Evolutionary conservation across 2,113 vertebrate species (phyloP).

Genomic region (Prinia subflava): DNA sequence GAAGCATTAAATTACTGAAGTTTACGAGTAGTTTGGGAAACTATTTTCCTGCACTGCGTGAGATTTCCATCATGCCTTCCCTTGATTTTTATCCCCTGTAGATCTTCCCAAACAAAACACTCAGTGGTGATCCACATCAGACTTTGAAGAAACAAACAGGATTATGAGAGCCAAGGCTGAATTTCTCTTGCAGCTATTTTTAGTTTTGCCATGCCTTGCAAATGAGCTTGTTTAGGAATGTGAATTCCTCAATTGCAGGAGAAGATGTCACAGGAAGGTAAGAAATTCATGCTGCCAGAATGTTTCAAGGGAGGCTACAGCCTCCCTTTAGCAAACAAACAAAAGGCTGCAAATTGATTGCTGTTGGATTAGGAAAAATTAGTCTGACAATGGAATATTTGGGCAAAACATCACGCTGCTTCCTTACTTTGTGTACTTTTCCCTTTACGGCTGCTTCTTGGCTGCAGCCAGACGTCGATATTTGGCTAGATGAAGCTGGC

Average conservation of each 20-base stretch:
- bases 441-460: neutral
- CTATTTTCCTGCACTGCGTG: neutral
- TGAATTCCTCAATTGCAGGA: neutral
- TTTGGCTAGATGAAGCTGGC: neutral
- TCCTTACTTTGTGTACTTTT: neutral
- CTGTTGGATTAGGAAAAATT: neutral
- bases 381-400: neutral
- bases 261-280: neutral
- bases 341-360: neutral
- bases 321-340: neutral
- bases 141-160: neutral
- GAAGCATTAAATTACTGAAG: neutral
- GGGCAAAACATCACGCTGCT: neutral
- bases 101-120: neutral
- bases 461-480: neutral
- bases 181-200: neutral
- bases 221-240: neutral
- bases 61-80: neutral
- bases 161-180: neutral
- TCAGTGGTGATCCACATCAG: neutral
- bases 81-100: neutral
- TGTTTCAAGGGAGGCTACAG: neutral
- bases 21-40: neutral
- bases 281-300: neutral
- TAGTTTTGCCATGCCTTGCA: neutral